Evolutionary conservation across 2,888 invertebrate species (phyloP).

Genomic region (Aleiodes testaceus): DNA sequence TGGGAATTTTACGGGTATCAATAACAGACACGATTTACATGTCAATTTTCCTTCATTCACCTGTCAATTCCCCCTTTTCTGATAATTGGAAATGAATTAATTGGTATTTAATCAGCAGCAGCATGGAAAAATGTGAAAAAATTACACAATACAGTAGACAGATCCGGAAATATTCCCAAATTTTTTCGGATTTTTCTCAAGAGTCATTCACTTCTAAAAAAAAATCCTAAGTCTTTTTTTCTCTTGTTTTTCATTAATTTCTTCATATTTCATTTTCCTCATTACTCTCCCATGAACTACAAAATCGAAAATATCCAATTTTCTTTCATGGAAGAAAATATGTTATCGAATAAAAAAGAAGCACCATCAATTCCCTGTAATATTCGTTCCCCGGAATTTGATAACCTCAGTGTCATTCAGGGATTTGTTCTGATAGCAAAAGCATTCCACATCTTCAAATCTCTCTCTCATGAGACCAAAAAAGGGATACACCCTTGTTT

Average conservation of each 20-base stretch:
- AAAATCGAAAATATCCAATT: conserved; percentile 6
- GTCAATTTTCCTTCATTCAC: no score
- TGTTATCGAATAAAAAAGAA: conserved; percentile 3
- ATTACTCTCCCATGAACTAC: conserved; percentile 3
- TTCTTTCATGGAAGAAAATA: conserved; percentile 35
- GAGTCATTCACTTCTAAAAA: no score
- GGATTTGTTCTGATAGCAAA: conserved; percentile 15
- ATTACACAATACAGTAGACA: no score
- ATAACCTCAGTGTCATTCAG: conserved; percentile 38
- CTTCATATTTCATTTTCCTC: conserved; percentile 15
- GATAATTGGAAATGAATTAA: no score
- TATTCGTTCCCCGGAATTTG: conserved; percentile 49
- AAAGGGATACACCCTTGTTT: conserved; percentile 5
- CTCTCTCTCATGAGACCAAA: conserved; percentile 26
- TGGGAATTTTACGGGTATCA: no score
- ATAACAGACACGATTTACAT: no score
- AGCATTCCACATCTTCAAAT: conserved; percentile 7
- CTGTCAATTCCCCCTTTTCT: no score
- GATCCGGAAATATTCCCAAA: no score
- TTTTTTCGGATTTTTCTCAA: not conserved
- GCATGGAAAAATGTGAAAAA: no score
- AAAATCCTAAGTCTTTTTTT: no score
- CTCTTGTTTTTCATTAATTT: conserved; percentile 12
- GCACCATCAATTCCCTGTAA: conserved; percentile 45
- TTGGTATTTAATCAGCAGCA: no score